These are phyloP conservation scores for Lepidocyrtinus sp. DNA, from an alignment of 2,888 invertebrate genomes.

Conservation along the genomic window DNA sequence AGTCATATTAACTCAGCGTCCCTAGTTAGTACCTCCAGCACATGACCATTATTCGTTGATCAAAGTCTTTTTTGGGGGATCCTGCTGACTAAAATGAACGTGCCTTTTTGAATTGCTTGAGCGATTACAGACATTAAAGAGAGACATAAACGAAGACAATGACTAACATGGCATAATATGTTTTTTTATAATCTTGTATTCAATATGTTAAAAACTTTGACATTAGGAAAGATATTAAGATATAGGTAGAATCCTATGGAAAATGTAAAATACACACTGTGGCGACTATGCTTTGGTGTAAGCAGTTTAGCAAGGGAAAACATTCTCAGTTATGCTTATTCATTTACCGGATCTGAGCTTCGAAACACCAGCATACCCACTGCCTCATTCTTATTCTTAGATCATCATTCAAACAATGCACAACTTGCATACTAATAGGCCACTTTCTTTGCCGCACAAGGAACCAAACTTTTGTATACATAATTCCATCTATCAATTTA, in stretches of 20 bases:
- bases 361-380: not conserved
- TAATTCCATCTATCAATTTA: no score
- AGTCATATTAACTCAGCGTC: no score
- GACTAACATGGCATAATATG: conserved; percentile 6
- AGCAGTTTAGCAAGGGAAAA: no score
- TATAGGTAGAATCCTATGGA: no score
- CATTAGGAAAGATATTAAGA: not conserved
- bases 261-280: no score
- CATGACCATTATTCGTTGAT: no score
- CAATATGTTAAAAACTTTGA: not conserved
- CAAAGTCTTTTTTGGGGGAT: not conserved
- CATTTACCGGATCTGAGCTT: no score
- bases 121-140: conserved; percentile 49
- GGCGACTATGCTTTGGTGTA: no score
- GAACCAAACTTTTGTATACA: no score
- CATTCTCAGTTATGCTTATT: no score
- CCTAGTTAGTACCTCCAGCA: no score
- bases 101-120: conserved; percentile 36
- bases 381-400: conserved; percentile 46
- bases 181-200: not conserved
- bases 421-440: conserved; percentile 42
- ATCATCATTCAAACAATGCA: conserved; percentile 40
- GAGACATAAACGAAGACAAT: conserved; percentile 49
- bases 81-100: conserved; percentile 42
- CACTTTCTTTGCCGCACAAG: conserved; percentile 4